Percentiles rank a stretch among this genome's conserved stretches.
phyloP scores from a whole-genome alignment of 2,888 invertebrate genomes.

The Pristionchus exspectatus region DNA sequence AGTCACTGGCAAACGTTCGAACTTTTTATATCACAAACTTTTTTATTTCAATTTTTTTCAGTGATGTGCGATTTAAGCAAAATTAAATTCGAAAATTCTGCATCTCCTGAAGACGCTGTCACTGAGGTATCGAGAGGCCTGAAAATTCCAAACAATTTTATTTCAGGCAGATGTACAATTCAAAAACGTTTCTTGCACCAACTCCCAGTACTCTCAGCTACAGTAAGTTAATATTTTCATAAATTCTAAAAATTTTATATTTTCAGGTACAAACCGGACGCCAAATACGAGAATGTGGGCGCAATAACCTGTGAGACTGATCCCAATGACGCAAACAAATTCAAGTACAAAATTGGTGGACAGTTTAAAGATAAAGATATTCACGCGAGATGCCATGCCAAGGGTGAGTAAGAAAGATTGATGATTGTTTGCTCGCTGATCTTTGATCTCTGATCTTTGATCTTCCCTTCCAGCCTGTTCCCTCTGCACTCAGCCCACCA shows the following conservation, averaged over 20 bases:
- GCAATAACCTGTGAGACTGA: too few relatives aligned
- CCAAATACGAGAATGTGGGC: neutral
- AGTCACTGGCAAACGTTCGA: neutral
- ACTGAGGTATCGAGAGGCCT: too few relatives aligned
- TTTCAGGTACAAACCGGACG: neutral
- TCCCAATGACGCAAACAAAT: neutral
- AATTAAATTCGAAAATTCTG: neutral
- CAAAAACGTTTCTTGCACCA: neutral
- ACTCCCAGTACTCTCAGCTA: neutral
- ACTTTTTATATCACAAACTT: neutral
- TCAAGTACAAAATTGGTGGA: too few relatives aligned
- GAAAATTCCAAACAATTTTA: too few relatives aligned
- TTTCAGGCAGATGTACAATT: neutral
- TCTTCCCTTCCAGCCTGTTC: neutral
- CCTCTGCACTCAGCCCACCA: neutral
- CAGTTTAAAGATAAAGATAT: too few relatives aligned
- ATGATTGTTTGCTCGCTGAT: neutral
- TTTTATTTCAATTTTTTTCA: neutral
- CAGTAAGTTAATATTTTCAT: neutral
- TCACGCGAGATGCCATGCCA: neutral
- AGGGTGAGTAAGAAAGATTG: neutral
- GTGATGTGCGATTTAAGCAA: neutral
- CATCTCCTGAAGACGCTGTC: too few relatives aligned
- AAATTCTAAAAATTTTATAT: neutral
- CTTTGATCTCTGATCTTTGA: constrained; percentile 17